phyloP scores from a whole-genome alignment of 2,113 vertebrate species.

The Chloroceryle aenea region DNA sequence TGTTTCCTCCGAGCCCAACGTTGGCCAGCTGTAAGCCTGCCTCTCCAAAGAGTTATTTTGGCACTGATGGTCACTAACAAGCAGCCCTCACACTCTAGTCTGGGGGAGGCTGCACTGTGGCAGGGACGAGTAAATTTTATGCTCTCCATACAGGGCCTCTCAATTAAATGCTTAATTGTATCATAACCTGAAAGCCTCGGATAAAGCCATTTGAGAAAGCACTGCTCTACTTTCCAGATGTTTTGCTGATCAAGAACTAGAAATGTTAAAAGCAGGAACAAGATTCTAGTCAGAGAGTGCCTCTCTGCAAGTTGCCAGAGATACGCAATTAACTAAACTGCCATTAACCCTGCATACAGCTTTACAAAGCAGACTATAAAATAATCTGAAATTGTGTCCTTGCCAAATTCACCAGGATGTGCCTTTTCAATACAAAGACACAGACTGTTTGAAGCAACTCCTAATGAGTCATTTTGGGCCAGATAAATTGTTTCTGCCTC shows the following conservation, averaged over 20 bases:
- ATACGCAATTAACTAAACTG: constrained; percentile 11
- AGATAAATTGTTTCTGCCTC: constrained; percentile 24
- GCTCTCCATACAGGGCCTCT: not conserved
- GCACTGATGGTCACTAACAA: not conserved
- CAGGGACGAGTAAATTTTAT: not conserved
- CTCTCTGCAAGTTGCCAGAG: not conserved
- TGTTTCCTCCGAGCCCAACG: accelerated
- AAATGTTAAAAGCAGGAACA: not conserved
- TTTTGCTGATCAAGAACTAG: not conserved
- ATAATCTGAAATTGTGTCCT: not conserved
- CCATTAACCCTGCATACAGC: not conserved
- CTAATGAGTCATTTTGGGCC: constrained; percentile 48
- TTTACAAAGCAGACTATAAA: constrained; percentile 19
- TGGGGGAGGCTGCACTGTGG: not conserved
- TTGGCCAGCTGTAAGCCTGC: not conserved
- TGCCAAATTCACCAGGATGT: constrained; percentile 5
- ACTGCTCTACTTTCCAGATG: not conserved
- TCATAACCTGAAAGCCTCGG: not conserved
- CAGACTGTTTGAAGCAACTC: not conserved
- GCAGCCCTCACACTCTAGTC: not conserved
- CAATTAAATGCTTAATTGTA: constrained; percentile 8
- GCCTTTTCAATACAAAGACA: constrained; percentile 21
- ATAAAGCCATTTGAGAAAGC: not conserved
- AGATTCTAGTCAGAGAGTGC: not conserved
- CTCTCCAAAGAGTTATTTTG: not conserved